Conservation (phyloP, 2,797 vertebrate genomes). For the Phoebastria nigripes region DNA sequence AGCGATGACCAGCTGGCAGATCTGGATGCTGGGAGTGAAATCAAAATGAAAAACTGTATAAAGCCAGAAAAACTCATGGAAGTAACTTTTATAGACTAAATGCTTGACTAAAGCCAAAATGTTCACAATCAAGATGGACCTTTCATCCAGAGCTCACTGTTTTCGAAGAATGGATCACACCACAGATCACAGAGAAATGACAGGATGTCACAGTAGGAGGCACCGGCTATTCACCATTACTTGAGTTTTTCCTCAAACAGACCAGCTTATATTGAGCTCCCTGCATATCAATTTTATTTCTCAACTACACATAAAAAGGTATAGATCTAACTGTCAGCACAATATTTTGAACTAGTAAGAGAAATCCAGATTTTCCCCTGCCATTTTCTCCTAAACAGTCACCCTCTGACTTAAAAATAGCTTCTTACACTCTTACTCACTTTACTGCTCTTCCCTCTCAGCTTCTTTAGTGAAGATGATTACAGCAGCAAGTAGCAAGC, state of each 20-base stretch:
- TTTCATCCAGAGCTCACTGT: neutral
- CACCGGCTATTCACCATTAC: neutral
- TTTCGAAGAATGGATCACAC: neutral
- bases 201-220: neutral
- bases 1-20: slow-evolving; percentile 41
- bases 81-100: slow-evolving; percentile 43
- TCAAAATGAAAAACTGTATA: slow-evolving; percentile 41
- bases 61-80: slow-evolving; percentile 37
- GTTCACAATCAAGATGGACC: neutral
- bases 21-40: slow-evolving; percentile 21
- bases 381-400: slow-evolving; percentile 54
- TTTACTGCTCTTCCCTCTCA: slow-evolving; percentile 77
- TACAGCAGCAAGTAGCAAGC: slow-evolving; percentile 77
- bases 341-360: slow-evolving; percentile 51
- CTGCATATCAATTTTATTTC: slow-evolving; percentile 26
- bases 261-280: neutral
- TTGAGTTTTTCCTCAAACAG: neutral
- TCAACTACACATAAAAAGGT: neutral
- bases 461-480: slow-evolving; percentile 81
- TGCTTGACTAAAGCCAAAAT: neutral
- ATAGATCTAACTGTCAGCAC: slow-evolving; percentile 28
- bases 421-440: slow-evolving; percentile 68
- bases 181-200: neutral
- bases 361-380: slow-evolving; percentile 58
- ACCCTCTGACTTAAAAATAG: slow-evolving; percentile 16